A percentile compares a stretch with the other conserved stretches of the same genome.
Evolutionary conservation across 2,113 vertebrate genomes (phyloP).

Genomic region (Urocynchramus pylzowi): DNA sequence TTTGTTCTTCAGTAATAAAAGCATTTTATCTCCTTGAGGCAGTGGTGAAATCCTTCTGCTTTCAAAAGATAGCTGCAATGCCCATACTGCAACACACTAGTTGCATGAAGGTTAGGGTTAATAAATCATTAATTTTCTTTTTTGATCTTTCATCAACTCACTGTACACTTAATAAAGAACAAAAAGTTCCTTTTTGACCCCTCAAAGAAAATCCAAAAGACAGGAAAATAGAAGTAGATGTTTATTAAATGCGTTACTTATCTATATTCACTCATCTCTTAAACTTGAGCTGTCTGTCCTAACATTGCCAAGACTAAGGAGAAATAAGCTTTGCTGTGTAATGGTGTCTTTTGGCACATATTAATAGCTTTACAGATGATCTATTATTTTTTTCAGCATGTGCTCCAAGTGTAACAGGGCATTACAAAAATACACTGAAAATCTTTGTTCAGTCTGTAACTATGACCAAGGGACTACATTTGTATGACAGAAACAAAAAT

Average conservation of each 20-base stretch:
- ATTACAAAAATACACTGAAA: background rate
- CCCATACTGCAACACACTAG: background rate
- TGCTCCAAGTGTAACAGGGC: background rate
- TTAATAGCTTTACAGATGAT: background rate
- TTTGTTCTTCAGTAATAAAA: background rate
- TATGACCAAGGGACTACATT: background rate
- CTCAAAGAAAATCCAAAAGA: background rate
- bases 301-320: background rate
- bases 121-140: background rate
- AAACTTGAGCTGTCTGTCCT: background rate
- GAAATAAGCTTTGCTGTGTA: conserved; percentile 7
- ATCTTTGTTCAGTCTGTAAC: background rate
- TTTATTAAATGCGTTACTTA: background rate
- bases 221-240: background rate
- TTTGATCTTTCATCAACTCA: background rate
- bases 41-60: background rate
- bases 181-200: background rate
- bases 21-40: background rate
- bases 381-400: background rate
- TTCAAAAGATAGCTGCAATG: background rate
- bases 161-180: background rate
- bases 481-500: background rate
- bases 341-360: background rate
- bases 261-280: background rate
- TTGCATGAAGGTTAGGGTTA: background rate